Conservation (phyloP, 2,888 invertebrate species). For the Agonopterix subpropinquella region DNA sequence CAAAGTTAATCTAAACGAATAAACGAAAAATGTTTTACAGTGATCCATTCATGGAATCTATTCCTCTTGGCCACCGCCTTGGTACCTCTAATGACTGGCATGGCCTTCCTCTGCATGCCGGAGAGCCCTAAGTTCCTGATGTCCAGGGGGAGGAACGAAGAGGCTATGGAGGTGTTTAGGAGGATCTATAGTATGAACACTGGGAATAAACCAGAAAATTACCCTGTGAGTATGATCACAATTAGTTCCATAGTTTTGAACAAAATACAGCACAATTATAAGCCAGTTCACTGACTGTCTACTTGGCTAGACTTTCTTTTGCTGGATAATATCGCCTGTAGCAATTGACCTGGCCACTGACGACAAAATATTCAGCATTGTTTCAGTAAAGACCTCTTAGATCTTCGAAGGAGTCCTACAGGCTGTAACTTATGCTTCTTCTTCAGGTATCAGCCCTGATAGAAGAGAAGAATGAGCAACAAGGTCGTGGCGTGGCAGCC, state of each 20-base stretch:
- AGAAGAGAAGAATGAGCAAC: constrained; percentile 50
- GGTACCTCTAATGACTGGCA: constrained; percentile 80
- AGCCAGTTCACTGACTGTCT: too few relatives aligned
- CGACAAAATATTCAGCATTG: too few relatives aligned
- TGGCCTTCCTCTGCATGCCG: constrained; percentile 77
- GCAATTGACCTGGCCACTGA: too few relatives aligned
- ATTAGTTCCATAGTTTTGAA: neutral
- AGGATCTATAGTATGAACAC: constrained; percentile 78
- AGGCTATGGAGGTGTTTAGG: constrained; percentile 78
- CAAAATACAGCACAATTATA: too few relatives aligned
- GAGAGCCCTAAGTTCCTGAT: constrained; percentile 89
- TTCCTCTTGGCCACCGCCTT: constrained; percentile 76
- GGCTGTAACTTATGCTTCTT: neutral
- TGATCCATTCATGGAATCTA: constrained; percentile 77
- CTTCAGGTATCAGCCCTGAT: constrained; percentile 57
- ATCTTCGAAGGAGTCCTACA: too few relatives aligned
- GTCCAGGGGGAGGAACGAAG: constrained; percentile 78
- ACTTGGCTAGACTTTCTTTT: too few relatives aligned
- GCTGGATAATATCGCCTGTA: too few relatives aligned
- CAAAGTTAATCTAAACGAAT: too few relatives aligned
- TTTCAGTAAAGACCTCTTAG: too few relatives aligned
- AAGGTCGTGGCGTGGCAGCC: constrained; percentile 58
- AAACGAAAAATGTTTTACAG: constrained; percentile 31
- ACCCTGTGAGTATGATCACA: constrained; percentile 73
- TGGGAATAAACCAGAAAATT: constrained; percentile 77